phyloP scores from a whole-genome alignment of 2,797 vertebrate genomes.

The Enoplosus armatus region DNA sequence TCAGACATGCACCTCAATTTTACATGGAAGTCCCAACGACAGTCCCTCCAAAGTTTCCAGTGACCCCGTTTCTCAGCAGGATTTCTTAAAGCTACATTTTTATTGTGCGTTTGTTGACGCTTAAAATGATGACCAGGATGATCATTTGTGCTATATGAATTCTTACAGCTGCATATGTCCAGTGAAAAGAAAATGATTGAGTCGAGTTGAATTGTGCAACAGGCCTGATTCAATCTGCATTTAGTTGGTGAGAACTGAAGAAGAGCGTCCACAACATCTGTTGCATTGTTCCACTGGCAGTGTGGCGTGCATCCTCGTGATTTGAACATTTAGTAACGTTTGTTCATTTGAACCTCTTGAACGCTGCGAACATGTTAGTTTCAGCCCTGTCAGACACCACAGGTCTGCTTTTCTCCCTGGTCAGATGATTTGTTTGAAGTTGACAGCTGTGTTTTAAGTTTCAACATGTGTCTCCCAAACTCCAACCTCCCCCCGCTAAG shows the following conservation, averaged over 20 bases:
- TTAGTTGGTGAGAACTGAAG: not conserved
- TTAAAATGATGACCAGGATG: not conserved
- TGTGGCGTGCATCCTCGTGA: not conserved
- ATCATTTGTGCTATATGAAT: not conserved
- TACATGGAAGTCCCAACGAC: no score
- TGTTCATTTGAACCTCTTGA: not conserved
- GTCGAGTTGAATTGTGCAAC: not conserved
- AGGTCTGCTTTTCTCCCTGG: not conserved
- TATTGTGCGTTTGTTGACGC: not conserved
- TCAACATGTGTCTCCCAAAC: conserved; percentile 4
- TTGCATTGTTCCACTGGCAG: not conserved
- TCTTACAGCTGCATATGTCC: not conserved
- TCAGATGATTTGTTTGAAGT: not conserved
- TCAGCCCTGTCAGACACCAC: not conserved
- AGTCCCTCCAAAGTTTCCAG: no score
- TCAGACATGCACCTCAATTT: no score
- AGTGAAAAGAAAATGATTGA: not conserved
- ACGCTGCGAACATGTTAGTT: not conserved
- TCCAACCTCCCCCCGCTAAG: not conserved
- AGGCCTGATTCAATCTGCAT: not conserved
- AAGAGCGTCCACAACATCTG: not conserved
- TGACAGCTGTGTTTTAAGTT: conserved; percentile 41
- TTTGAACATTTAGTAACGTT: not conserved
- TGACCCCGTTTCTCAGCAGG: conserved; percentile 1
- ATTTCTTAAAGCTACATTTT: not conserved